Evolutionary conservation across 2,888 invertebrate species (phyloP), one percentile per base, ranked within the genome.

Genomic region (Cenopis cana): DNA sequence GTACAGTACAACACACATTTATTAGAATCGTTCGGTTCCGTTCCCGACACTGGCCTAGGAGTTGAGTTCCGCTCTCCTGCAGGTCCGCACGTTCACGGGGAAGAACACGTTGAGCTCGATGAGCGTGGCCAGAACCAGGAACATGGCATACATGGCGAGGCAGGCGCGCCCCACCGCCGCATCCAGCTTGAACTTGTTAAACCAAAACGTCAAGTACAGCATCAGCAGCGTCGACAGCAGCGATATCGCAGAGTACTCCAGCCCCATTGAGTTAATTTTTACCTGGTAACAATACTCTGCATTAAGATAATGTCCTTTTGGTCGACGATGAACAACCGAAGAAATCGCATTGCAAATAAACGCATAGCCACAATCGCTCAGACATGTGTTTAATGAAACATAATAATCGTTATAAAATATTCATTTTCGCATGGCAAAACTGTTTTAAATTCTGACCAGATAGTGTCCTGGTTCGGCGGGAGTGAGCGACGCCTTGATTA

Each of bases 31-130:
- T 65, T 71, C 49, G 64, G 57, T 71, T 68, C 33, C 65, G 68
- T 82, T 82, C 79, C 80, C 76, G 77, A 75, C 83, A 84, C 82
- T 82, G 73, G 71, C 74, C 81, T 89, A 90, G 79, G 85, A 85
- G 75, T 87, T 89, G 73, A 91, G 85, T 84, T 92, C 91, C 78
- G 81, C 86, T 85, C 95, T 94, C 85, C 94, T 95, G 91, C 98
- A 98, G 74, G 97, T 97, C 78, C 97, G 98, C 79, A 97, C 94
- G 92, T 98, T 98, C 80, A 98, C 97, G 81, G 96, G 96, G 94
- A 98, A 98, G 95, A 98, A 98, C 76, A 98, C 97, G 90, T 98
- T 98, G 82, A 98, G 95, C 94, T 98, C 98, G 83, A 98, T 98
- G 79, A 98, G 94, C 76, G 97, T 97, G 68, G 98, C 98, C 77